Base-by-base conservation (phyloP, 2,113 vertebrate genomes). In the Callipepla squamata region DNA sequence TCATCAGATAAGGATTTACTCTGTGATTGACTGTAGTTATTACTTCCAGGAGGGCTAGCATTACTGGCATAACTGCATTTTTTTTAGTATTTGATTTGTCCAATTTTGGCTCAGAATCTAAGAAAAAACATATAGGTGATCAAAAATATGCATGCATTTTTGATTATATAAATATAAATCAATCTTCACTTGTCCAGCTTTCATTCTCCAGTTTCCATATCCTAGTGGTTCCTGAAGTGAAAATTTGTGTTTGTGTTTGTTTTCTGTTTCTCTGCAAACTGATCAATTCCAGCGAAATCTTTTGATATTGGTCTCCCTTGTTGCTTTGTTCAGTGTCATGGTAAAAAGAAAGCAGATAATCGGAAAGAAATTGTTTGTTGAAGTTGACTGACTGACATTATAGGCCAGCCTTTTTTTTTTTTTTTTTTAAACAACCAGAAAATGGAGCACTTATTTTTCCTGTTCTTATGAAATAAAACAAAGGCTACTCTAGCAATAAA, bases 1-100 rank as follows among this genome's bases (percentile, higher is more conserved):
- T 95, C 95, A 96, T 96, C 96, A 95, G 95, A 96, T 96, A 96
- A 94, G 87, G 94, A 93, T 96, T 94, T 92, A 73, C 57, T 81
- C 80, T 58, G 77, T 95, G 93, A 94, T 92, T 95, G 82, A 92
- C 82, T 92, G 89, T 68, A 84, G 76, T 79, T 94, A 95, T 94
- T 96, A 79, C 90, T 94, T 96, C 93, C 96, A 95, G 93, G 93
- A 96, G 90, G 90, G 40, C 45, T 78, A 78, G 85, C 83, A 53
- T 86, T 88, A 88, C 61, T 88, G 87, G 83, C 73, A 65, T 48
- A 72, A 68, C 62, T 93, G 91, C 53, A 62, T 88, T 93, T 90
- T 0, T 0, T 80, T 88, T 61, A 44, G 65, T 90, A 69, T 81
- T 95, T 95, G 93, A 66, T 75, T 6, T 78, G 53, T 94, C 76